Evolutionary conservation across 2,888 invertebrate species (phyloP), one percentile per base, ranked within the genome.

Genomic region (Tenthredo distinguenda): DNA sequence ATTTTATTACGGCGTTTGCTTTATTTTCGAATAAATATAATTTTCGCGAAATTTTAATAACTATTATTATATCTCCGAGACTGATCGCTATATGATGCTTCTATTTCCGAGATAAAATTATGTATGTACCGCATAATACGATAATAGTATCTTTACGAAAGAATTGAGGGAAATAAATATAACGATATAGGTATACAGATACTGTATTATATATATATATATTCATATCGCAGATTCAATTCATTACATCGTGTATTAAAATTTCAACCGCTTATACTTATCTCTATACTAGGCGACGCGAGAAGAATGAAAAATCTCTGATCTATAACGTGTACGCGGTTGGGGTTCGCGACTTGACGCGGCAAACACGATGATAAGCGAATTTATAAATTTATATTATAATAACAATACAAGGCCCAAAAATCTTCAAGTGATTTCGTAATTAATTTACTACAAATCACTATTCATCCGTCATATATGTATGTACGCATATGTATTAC

Each of bases 371-470:
- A 18, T 34, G 37, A 37, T n/a, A 15, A 72, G n/a, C 34, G 40
- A 72, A n/a, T 47, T 3, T 37, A 40, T n/a, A 40, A 72, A 7
- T n/a, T n/a, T n/a, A 40, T 72, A 9, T 40, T 18, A 7, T 37
- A 18, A n/a, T n/a, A 37, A 40, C 7, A 4, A 40, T 40, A 72
- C 18, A 37, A 15, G 12, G 9, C 5, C 2, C 40, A 40, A 72
- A 40, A 72, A 72, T 21, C 2, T 9, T 37, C 40, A 72, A 72
- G 9, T 72, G 40, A 72, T 72, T 72, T 72, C 40, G 37, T 72
- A 40, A 72, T 72, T 72, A 72, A 72, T 72, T 72, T 40, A 72
- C n/a, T 3, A 34, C 2, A 10, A 37, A 71, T 34, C 40, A 71
- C 40, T 71, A 15, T 37, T 71, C 18, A 71, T n/a, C 34, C 18